phyloP scores from a whole-genome alignment of 35 echinoderm and acorn worm species.

The Ptychodera flava region DNA sequence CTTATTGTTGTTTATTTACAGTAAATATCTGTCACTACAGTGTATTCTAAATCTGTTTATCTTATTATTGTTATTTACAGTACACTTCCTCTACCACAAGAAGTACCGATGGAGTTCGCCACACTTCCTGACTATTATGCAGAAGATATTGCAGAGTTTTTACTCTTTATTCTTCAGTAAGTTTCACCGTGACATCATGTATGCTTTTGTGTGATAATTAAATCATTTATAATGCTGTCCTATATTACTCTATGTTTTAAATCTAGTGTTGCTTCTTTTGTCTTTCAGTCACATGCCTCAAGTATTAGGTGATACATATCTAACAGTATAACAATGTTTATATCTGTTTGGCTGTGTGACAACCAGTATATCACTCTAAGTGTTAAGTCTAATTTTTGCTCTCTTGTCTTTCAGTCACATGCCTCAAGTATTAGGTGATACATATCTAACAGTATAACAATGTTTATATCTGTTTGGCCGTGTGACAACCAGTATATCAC shows the following conservation, averaged over 20 bases:
- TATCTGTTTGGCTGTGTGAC: too few relatives aligned
- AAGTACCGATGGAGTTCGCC: constrained; percentile 81
- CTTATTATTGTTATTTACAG: constrained; percentile 33
- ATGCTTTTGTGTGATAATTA: too few relatives aligned
- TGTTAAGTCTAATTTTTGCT: too few relatives aligned
- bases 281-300: constrained; percentile 66
- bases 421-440: constrained; percentile 80
- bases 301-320: constrained; percentile 67
- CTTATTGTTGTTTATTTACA: too few relatives aligned
- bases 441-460: constrained; percentile 58
- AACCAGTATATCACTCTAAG: too few relatives aligned
- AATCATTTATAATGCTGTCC: too few relatives aligned
- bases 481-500: too few relatives aligned
- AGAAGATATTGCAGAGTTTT: constrained; percentile 96
- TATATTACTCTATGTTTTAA: too few relatives aligned
- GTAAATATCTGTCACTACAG: too few relatives aligned
- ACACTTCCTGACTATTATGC: constrained; percentile 93
- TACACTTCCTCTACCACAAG: constrained; percentile 54
- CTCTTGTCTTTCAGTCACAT: constrained; percentile 46
- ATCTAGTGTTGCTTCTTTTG: constrained; percentile 18
- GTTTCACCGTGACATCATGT: constrained; percentile 16
- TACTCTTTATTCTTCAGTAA: constrained; percentile 95
- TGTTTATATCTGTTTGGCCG: too few relatives aligned
- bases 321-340: too few relatives aligned
- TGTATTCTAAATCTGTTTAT: too few relatives aligned